Evolutionary conservation across 1,140 invertebrate genomes (phyloP), one percentile per base, ranked within the genome.

Genomic region (Nasonia vitripennis): DNA sequence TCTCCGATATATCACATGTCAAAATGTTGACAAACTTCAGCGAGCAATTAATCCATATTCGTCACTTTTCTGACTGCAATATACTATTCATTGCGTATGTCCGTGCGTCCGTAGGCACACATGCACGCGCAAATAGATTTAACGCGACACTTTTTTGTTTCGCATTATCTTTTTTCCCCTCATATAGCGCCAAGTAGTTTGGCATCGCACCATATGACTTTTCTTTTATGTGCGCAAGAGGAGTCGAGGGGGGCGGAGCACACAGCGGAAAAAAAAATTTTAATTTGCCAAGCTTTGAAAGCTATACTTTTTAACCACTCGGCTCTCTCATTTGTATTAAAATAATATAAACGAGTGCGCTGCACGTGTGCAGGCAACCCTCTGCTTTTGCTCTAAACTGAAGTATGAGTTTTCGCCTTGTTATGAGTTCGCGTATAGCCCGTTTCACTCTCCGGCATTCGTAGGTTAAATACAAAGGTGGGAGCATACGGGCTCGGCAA

Each of bases 11-110:
- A 27, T 11, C 41, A 11, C 12, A 5, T 34, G 74, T 70, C 41
- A 31, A 70, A 48, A 67, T 70, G n/a, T 68, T 83, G 74, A 78
- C 31, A 81, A 34, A 55, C 6, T 81, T 12, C 31, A 7, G 34
- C 51, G 17, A 68, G 20, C 67, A 20, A 68, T 80, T 23, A 20
- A 71, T 81, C 9, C 5, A 62, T 6, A 62, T 62, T 55, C 51
- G 17, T 62, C 51, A 62, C 17, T 20, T 62, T 62, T 4, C 20
- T 62, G 55, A 20, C 55, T 62, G 55, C 55, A 62, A n/a, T 62
- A 62, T n/a, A n/a, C 2, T 20, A 27, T 62, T 62, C 55, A 62
- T 62, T 62, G 55, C 55, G 55, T 20, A 7, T n/a, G 14, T 7
- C 6, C 55, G 55, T 14, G 51, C 17, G 4, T 55, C 5, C 10